A percentile compares a stretch with the other conserved stretches of the same genome.
These are phyloP conservation scores for Chloromyia formosa DNA, from an alignment of 2,888 invertebrate species.

Conservation along the genomic window DNA sequence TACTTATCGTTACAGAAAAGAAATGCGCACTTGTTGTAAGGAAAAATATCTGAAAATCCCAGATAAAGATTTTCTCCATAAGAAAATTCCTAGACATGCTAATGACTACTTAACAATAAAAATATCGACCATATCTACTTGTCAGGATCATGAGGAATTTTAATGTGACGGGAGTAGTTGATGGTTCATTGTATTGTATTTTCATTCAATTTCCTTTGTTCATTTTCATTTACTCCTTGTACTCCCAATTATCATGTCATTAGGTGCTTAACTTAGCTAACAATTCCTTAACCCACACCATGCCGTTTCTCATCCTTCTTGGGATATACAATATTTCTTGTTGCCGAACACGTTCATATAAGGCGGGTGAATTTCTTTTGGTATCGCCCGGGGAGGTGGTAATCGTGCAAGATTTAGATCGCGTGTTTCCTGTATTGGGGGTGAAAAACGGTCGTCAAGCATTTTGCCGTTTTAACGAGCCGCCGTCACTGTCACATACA, in stretches of 20 bases:
- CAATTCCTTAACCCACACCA: slow-evolving; percentile 15
- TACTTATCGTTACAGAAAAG: no score
- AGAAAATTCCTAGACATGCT: slow-evolving; percentile 19
- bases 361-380: neutral
- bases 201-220: neutral
- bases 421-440: slow-evolving; percentile 11
- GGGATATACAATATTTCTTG: no score
- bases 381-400: neutral
- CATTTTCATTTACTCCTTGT: slow-evolving; percentile 13
- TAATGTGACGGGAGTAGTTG: neutral
- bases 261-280: slow-evolving; percentile 41
- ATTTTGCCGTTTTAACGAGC: slow-evolving; percentile 25
- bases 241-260: slow-evolving; percentile 41
- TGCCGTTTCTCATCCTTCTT: neutral
- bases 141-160: slow-evolving; percentile 30
- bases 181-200: neutral
- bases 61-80: neutral
- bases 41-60: no score
- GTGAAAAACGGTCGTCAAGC: neutral
- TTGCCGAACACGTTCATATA: neutral
- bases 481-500: neutral
- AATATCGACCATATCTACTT: slow-evolving; percentile 29
- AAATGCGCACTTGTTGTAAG: no score
- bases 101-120: slow-evolving; percentile 25
- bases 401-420: slow-evolving; percentile 8